Base-by-base conservation (phyloP, 2,888 invertebrate species). In the Epistrophe eligans region DNA sequence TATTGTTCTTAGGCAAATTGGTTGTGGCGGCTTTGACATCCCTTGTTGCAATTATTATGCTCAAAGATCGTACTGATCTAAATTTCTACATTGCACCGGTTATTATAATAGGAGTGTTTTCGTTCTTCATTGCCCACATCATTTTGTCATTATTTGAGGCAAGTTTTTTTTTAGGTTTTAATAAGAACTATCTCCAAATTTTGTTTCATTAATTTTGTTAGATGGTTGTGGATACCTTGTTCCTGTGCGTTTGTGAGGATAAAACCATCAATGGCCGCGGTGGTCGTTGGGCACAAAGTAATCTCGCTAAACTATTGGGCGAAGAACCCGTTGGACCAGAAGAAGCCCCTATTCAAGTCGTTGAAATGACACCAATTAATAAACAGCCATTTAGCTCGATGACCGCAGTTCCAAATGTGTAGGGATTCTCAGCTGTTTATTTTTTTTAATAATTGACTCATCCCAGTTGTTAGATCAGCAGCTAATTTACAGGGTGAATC, bases 141-240 rank as follows among this genome's bases (percentile, higher is more conserved):
- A 96, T 99, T 84, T 95, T 99, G 74, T 98, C 98, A 8, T 94
- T 99, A 5, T 99, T 98, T 91, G 98, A 99, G 96, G 98, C 98
- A 88, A 85, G 57, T 71, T 45, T 40, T 17, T 52, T 28, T n/a
- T 64, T 35, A 0, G n/a, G n/a, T n/a, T n/a, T 24, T 17, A 2
- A 15, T 57, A 9, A 11, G 10, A n/a, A 4, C 2, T 72, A 19
- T n/a, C 55, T 17, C 8, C 19, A 17, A 40, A 50, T 50, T 66
- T 40, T 64, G n/a, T n/a, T n/a, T n/a, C n/a, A 60, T 7, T 32
- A 13, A 6, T 55, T 7, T 62, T 15, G 88, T 28, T 77, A 98
- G 98, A 98, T 98, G 96, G 97, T 98, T 11, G 96, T 99, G 9
- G 98, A 99, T 92, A 98, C 99, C 0, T 93, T 99, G 73, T 97